Percentiles rank a stretch among this genome's conserved stretches.
Conservation (phyloP, 2,113 vertebrate species). For the Fulica atra region DNA sequence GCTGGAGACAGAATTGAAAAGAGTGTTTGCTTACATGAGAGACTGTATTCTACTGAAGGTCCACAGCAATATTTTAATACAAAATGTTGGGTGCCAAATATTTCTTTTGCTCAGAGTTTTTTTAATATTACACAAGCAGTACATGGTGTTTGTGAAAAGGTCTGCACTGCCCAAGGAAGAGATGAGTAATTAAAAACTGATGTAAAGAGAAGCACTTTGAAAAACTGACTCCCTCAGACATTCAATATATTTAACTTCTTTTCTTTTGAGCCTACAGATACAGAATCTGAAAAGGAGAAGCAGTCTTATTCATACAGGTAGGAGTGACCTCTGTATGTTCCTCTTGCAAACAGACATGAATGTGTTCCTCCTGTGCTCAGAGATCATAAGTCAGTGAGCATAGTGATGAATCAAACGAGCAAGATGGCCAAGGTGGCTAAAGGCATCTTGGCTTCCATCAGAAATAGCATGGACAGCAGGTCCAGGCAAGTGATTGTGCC, state of each 20-base stretch:
- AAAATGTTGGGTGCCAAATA: neutral
- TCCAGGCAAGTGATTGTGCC: too few species aligned
- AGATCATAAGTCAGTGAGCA: neutral
- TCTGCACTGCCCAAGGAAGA: neutral
- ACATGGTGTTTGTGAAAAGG: neutral
- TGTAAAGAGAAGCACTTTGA: neutral
- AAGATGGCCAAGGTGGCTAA: too few species aligned
- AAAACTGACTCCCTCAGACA: neutral
- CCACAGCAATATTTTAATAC: neutral
- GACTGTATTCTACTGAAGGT: neutral
- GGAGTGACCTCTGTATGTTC: neutral
- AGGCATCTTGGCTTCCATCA: too few species aligned
- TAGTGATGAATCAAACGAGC: neutral
- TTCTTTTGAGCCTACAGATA: neutral
- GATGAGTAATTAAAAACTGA: neutral
- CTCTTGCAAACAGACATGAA: neutral
- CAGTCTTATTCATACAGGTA: neutral
- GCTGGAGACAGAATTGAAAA: neutral
- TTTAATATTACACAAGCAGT: neutral
- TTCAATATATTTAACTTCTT: neutral
- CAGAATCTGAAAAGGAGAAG: neutral
- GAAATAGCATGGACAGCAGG: too few species aligned
- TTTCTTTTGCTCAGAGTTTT: neutral
- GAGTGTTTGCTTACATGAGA: accelerated
- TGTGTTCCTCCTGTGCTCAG: neutral